Percentiles rank a stretch among this genome's conserved stretches.
Conservation (phyloP, 2,888 invertebrate genomes). For the Lithodes maja region DNA sequence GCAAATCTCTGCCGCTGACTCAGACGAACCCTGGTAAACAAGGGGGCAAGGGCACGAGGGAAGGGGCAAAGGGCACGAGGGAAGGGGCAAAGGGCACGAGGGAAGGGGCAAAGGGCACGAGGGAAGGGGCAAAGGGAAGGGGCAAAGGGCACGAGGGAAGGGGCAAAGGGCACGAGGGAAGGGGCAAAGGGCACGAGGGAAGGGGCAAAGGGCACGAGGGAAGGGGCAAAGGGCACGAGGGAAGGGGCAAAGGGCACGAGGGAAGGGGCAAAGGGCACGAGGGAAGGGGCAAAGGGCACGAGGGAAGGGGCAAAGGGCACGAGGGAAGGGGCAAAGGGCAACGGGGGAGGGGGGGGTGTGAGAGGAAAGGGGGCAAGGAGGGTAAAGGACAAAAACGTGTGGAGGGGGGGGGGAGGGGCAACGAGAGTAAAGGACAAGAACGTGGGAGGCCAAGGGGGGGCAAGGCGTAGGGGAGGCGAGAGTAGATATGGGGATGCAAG, state of each 20-base stretch:
- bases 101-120: background rate
- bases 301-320: background rate
- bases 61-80: background rate
- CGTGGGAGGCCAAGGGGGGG: background rate
- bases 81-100: background rate
- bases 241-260: background rate
- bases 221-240: background rate
- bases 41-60: background rate
- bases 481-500: background rate
- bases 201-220: background rate
- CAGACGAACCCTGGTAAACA: background rate
- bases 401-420: background rate
- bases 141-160: background rate
- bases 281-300: background rate
- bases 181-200: background rate
- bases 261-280: background rate
- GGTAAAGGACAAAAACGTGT: background rate
- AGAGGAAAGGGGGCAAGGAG: background rate
- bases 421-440: background rate
- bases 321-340: background rate
- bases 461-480: background rate
- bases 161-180: background rate
- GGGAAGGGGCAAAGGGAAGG: background rate
- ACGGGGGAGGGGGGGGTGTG: background rate
- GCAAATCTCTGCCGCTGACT: background rate